phyloP scores from a whole-genome alignment of 2,113 vertebrate genomes.

The Triplophysa rosa region DNA sequence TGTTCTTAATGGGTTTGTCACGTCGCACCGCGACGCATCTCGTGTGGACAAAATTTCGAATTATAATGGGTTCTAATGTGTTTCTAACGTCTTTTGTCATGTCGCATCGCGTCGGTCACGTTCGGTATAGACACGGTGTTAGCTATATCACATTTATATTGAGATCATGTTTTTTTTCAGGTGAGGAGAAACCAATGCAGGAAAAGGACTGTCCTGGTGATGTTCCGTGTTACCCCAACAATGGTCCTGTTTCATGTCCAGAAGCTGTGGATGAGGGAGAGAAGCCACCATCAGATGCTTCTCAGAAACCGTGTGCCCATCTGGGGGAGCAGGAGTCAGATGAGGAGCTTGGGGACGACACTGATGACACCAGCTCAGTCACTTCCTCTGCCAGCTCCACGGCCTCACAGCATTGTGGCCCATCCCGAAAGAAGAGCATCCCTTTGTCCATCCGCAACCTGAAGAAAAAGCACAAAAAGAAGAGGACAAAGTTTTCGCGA shows the following conservation, averaged over 20 bases:
- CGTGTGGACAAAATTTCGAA: no score
- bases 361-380: conserved; percentile 93
- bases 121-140: no score
- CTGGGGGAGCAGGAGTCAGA: conserved; percentile 88
- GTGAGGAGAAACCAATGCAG: conserved; percentile 52
- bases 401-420: conserved; percentile 88
- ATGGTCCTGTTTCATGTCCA: conserved; percentile 55
- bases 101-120: no score
- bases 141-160: not conserved
- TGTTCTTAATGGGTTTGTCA: no score
- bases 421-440: conserved; percentile 89
- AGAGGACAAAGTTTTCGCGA: conserved; percentile 92
- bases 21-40: no score
- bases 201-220: conserved; percentile 47
- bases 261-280: conserved; percentile 4
- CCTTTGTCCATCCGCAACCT: conserved; percentile 95
- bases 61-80: no score
- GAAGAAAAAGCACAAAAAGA: conserved; percentile 98
- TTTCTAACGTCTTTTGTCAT: no score
- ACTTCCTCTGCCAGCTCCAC: conserved; percentile 97
- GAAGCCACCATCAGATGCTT: conserved; percentile 45
- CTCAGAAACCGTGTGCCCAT: conserved; percentile 72
- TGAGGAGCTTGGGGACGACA: conserved; percentile 91
- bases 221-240: conserved; percentile 60
- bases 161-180: conserved; percentile 45